phyloP scores from a whole-genome alignment of 2,797 vertebrate genomes.

The Dendrocincla fuliginosa region DNA sequence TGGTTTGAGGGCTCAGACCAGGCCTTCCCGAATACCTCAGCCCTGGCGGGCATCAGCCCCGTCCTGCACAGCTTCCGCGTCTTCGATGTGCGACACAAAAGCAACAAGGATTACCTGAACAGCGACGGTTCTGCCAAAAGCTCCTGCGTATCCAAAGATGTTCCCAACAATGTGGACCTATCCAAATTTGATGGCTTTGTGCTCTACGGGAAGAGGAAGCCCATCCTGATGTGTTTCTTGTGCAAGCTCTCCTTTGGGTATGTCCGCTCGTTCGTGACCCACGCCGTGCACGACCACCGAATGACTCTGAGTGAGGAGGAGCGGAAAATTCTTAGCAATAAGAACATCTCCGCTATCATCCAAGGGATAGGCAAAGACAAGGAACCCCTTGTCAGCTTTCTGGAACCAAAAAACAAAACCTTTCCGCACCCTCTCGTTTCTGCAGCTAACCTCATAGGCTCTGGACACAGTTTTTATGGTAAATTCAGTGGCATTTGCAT shows the following conservation, averaged over 20 bases:
- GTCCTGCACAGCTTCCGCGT: conserved; percentile 99
- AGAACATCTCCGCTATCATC: conserved; percentile 99
- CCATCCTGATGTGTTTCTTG: conserved; percentile 99
- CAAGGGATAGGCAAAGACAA: conserved; percentile 99
- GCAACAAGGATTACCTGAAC: conserved; percentile 99
- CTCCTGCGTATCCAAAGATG: conserved; percentile 99
- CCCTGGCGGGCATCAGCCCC: conserved; percentile 96
- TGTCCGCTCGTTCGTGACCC: conserved; percentile 96
- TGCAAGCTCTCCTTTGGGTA: conserved; percentile 99
- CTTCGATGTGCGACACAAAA: conserved; percentile 99
- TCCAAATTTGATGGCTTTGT: conserved; percentile 99
- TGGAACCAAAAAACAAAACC: conserved; percentile 99
- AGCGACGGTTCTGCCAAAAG: conserved; percentile 99
- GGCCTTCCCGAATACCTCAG: conserved; percentile 99
- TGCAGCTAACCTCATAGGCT: conserved; percentile 90
- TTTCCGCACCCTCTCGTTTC: conserved; percentile 89
- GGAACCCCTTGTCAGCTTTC: conserved; percentile 99
- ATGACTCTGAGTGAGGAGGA: conserved; percentile 99
- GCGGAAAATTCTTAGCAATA: conserved; percentile 95
- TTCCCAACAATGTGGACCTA: conserved; percentile 99
- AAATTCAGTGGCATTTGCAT: conserved; percentile 98
- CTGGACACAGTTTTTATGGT: conserved; percentile 98
- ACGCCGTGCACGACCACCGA: conserved; percentile 98
- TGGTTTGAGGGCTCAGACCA: conserved; percentile 98
- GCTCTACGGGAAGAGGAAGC: conserved; percentile 98